Evolutionary conservation across 2,888 invertebrate species (phyloP).

Genomic region (Nymphalis polychloros): DNA sequence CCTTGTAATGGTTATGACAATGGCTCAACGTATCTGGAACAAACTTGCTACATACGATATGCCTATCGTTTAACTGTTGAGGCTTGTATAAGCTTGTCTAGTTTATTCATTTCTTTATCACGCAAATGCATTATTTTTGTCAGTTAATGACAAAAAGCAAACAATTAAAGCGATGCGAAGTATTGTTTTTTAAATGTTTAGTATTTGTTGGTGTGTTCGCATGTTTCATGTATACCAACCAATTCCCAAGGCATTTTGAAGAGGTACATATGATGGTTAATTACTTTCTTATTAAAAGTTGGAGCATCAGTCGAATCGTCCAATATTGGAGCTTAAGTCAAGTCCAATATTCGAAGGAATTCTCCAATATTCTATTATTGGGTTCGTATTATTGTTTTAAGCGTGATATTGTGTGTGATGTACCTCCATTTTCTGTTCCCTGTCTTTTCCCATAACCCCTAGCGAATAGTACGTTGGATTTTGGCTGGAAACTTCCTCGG

Average conservation of each 20-base stretch:
- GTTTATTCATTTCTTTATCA: not conserved
- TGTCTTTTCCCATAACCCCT: conserved; percentile 60
- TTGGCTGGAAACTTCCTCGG: conserved; percentile 61
- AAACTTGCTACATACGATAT: too few relatives aligned
- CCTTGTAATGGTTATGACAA: too few relatives aligned
- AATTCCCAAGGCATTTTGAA: conserved; percentile 40
- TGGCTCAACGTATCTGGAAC: too few relatives aligned
- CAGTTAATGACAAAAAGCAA: conserved; percentile 13
- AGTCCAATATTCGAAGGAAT: conserved; percentile 10
- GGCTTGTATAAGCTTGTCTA: not conserved
- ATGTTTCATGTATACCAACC: conserved; percentile 29
- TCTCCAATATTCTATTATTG: conserved; percentile 20
- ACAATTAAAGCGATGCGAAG: conserved; percentile 18
- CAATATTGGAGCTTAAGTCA: conserved; percentile 12
- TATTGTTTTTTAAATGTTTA: conserved; percentile 30
- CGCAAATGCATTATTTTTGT: not conserved
- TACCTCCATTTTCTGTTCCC: conserved; percentile 34
- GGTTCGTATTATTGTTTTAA: conserved; percentile 17
- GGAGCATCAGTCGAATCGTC: not conserved
- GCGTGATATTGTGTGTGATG: conserved; percentile 15
- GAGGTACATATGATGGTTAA: conserved; percentile 23
- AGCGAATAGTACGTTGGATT: conserved; percentile 64
- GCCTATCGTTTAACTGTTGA: not conserved
- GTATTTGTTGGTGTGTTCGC: conserved; percentile 31
- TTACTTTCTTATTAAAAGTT: conserved; percentile 19